Evolutionary conservation across 2,113 vertebrate genomes (phyloP), one percentile per base, ranked within the genome.

Genomic region (Vulpes vulpes): DNA sequence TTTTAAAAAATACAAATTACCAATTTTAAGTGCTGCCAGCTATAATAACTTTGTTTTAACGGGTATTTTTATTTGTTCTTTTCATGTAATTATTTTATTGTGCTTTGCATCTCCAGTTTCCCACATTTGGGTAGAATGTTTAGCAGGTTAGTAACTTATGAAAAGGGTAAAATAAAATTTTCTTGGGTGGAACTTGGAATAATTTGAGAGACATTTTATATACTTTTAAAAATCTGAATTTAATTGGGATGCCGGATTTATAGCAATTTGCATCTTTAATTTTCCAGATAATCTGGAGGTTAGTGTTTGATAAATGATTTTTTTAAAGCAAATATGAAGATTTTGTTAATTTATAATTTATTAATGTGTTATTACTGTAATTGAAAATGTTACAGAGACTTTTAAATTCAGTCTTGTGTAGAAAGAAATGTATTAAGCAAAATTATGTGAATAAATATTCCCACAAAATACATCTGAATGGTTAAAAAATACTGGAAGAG

Each of bases 321-420:
- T 96, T 97, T 96, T 96, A 79, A 96, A 94, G 22, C 87, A 97
- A 89, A 95, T 96, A 98, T 90, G 96, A 98, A 92, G 95, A 95
- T 98, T 98, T 98, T 96, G 98, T 99, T 98, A 98, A 98, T 98
- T 99, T 99, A 98, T 98, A 98, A 98, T 98, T 99, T 99, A 98
- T 98, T 98, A 92, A 97, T 98, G 71, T 97, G 95, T 97, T 97
- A 93, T 98, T 98, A 96, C 95, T 98, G 92, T 98, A 97, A 97
- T 97, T 85, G 74, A 97, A 98, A 95, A 97, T 98, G 94, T 97
- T 97, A 88, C 83, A 94, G 95, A 97, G 80, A 96, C 94, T 98
- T 95, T 87, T 32, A 82, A 97, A 98, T 98, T 89, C 55, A 83
- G 92, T 90, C 91, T 93, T 98, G 23, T 98, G 86, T 98, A 94